Base-by-base conservation (phyloP, 2,888 invertebrate genomes). In the Willowsia nigromaculata region DNA sequence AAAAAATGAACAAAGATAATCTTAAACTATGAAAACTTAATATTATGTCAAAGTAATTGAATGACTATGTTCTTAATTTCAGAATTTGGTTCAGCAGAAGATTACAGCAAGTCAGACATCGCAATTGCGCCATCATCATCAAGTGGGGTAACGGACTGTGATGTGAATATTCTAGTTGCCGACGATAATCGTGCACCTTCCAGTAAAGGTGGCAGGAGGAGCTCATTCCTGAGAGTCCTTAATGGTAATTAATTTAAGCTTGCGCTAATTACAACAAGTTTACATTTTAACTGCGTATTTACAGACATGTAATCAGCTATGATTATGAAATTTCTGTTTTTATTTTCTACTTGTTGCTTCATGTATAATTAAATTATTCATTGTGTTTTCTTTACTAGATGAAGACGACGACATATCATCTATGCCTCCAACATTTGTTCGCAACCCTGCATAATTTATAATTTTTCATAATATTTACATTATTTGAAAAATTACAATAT, bases 351-450 rank as follows among this genome's bases (percentile, higher is more conserved):
- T n/a, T n/a, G n/a, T n/a, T n/a, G n/a, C n/a, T n/a, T n/a, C n/a
- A n/a, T n/a, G 59, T 27, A 56, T 22, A 82, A 43, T 11, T 65
- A 33, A 59, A 9, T 18, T 50, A 50, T 47, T 25, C 53, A 37
- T 62, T 76, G 25, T 59, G 43, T 56, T 56, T 27, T 43, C 25
- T 71, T 22, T 37, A n/a, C n/a, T n/a, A 76, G 88, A 88, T 43
- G 88, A 82, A 27, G 88, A 88, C 65, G 88, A 88, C 1, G 88
- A 88, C 84, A 78, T 88, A 84, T 88, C 88, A 84, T 65, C 88
- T 3, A 27, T 84, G 22, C 88, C 88, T 30, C 50, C 88, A 53
- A 88, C 88, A 6, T 88, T 88, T 78, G 83, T 84, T 22, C 78
- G 27, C 13, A 50, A 68, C 15, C 59, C 87, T 18, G 82, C 62